Evolutionary conservation across 2,797 vertebrate genomes (phyloP).

Genomic region (Choloepus didactylus): DNA sequence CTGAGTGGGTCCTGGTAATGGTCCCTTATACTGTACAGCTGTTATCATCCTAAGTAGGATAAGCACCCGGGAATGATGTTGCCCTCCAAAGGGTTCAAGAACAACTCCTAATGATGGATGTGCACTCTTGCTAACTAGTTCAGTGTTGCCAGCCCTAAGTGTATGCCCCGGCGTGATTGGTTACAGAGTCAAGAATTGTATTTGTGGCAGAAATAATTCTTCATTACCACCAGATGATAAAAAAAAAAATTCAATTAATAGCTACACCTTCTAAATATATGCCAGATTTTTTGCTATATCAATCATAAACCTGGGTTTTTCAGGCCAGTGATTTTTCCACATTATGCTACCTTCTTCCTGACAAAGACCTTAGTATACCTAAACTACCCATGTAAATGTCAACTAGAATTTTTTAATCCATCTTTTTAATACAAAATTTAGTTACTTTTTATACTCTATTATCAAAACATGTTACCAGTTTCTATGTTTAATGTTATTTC

Average conservation of each 20-base stretch:
- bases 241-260: neutral
- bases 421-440: neutral
- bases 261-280: neutral
- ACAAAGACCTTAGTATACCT: neutral
- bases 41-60: neutral
- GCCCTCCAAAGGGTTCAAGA: neutral
- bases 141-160: neutral
- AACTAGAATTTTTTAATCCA: neutral
- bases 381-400: neutral
- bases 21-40: neutral
- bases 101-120: too few species aligned
- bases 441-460: neutral
- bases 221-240: neutral
- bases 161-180: neutral
- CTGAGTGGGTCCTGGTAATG: neutral
- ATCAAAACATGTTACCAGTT: neutral
- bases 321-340: neutral
- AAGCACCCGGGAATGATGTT: too few species aligned
- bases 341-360: neutral
- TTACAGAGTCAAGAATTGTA: neutral
- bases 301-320: neutral
- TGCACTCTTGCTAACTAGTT: neutral
- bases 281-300: neutral
- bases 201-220: neutral
- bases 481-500: neutral